Evolutionary conservation across 2,113 vertebrate genomes (phyloP), one percentile per base, ranked within the genome.

Genomic region (Scortum barcoo): DNA sequence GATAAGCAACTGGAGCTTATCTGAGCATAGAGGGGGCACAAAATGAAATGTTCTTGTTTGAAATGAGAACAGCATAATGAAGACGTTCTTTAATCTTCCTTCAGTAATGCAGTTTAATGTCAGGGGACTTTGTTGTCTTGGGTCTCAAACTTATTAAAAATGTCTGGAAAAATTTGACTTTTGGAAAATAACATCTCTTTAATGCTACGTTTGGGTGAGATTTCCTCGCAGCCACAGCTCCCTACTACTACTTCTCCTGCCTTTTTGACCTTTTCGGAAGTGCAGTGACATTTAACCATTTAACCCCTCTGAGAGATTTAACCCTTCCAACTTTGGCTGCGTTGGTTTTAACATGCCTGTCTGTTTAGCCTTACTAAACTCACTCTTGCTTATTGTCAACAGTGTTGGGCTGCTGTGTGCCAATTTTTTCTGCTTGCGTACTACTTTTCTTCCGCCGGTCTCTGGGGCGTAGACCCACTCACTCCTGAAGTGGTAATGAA

Each of bases 331-430:
- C 75, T 90, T 76, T 84, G 19, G 69, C 86, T 89, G 82, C 88
- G 26, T 77, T 80, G 57, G 54, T 72, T 40, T 80, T 86, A 80
- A 88, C 77, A 67, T 86, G 97, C 96, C 97, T 98, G 97, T 98
- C 97, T 98, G 97, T 96, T 97, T 96, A 97, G 97, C 96, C 97
- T 96, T 96, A 94, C 96, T 95, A 92, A 95, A 93, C 85, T 69
- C 84, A 44, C 66, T 88, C 78, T 85, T 88, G 89, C 90, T 87
- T 92, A 48, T 83, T 92, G 86, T 88, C 85, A 82, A 91, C 91
- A 86, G 85, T 86, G 87, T 90, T 85, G 83, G 90, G 86, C 70
- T 87, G 67, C 69, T 80, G 67, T 92, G 60, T 88, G 77, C 85
- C 80, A 61, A 1, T 77, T 90, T 69, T 92, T 81, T 91, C 75